Evolutionary conservation across 2,888 invertebrate species (phyloP), one percentile per base, ranked within the genome.

Genomic region (Ceraclea dissimilis): DNA sequence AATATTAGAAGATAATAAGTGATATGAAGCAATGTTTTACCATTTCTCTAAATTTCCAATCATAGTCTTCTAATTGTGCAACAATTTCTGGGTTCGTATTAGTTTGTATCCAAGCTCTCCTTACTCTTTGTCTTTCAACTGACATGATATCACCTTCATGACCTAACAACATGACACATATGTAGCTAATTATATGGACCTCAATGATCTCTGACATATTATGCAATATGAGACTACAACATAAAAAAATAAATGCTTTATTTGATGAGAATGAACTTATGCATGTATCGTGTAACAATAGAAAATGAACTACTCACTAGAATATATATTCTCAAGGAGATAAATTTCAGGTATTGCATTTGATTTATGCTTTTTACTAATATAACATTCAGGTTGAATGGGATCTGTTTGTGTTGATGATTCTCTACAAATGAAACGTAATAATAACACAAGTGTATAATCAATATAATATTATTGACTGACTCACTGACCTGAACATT

Each of bases 101-200:
- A 71, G 71, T 0, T 72, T 73, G 1, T 70, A 65, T 26, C 52
- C 52, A 52, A 1, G 63, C 62, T 61, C 73, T 72, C 0, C 67
- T 22, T 0, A 69, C 68, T 1, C 64, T 54, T 11, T 76, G 66
- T 52, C 76, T 76, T 0, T 76, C 71, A 0, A 75, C 66, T 58
- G 75, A 75, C 74, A 64, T 0, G 49, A 49, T 51, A 5, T 19
- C 52, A 1, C 51, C 44, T 49, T 52, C 47, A 53, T 49, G 20
- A n/a, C 39, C 51, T 13, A 31, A 31, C 6, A 31, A 31, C 31
- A 8, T 31, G n/a, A n/a, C n/a, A n/a, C n/a, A n/a, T n/a, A n/a
- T n/a, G n/a, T n/a, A n/a, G n/a, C n/a, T n/a, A n/a, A n/a, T n/a
- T n/a, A n/a, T n/a, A n/a, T n/a, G n/a, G n/a, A n/a, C n/a, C n/a